A percentile compares a stretch with the other conserved stretches of the same genome.
These are phyloP conservation scores for Pherbina coryleti DNA, from an alignment of 2,888 invertebrate genomes.

Conservation along the genomic window DNA sequence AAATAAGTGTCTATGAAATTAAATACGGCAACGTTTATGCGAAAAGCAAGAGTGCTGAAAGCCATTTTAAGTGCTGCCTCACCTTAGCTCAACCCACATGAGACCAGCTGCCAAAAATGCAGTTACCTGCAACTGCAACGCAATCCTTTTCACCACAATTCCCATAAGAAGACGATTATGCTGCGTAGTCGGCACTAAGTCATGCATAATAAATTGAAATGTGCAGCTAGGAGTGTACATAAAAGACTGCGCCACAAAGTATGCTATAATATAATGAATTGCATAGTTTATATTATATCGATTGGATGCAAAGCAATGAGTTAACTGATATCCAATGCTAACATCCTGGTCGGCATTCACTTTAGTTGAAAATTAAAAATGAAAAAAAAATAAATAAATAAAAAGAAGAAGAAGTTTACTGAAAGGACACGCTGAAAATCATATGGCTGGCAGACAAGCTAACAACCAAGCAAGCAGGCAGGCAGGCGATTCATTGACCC, in stretches of 20 bases:
- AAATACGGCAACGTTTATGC: too few species aligned
- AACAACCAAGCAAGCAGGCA: background rate
- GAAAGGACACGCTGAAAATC: too few species aligned
- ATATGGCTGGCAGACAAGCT: background rate
- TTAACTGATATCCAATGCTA: background rate
- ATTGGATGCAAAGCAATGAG: background rate
- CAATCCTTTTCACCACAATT: too few species aligned
- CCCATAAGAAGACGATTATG: background rate
- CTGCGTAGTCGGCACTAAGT: background rate
- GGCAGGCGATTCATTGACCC: slow-evolving; percentile 26
- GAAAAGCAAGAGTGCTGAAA: too few species aligned
- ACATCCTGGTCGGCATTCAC: background rate
- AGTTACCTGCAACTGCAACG: too few species aligned
- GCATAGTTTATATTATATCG: slow-evolving; percentile 11
- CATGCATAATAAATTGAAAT: background rate
- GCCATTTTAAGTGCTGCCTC: too few species aligned
- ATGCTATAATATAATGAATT: slow-evolving; percentile 19
- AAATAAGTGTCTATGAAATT: too few species aligned
- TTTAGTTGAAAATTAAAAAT: background rate
- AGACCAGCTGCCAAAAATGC: too few species aligned
- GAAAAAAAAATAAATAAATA: too few species aligned
- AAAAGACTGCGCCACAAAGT: slow-evolving; percentile 18
- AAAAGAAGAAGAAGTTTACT: too few species aligned
- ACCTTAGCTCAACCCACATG: too few species aligned
- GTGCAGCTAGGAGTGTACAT: background rate